phyloP scores from a whole-genome alignment of 2,113 vertebrate genomes.

The Leptodactylus fuscus region DNA sequence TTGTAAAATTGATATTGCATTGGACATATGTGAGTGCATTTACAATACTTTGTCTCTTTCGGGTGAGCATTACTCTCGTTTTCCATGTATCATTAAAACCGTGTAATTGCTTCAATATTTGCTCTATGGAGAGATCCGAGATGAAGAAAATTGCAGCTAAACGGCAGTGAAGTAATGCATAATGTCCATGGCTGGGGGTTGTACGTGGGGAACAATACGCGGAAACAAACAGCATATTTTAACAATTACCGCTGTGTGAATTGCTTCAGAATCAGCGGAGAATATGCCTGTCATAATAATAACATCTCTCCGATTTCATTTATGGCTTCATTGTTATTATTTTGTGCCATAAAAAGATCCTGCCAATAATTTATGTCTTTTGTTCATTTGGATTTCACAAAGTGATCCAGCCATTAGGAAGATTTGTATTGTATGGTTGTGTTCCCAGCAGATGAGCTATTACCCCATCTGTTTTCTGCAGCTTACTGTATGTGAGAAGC shows the following conservation, averaged over 20 bases:
- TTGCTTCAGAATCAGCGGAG: conserved; percentile 50
- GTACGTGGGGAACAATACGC: conserved; percentile 37
- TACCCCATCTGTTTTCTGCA: conserved; percentile 53
- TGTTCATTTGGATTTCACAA: conserved; percentile 55
- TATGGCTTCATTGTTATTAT: conserved; percentile 58
- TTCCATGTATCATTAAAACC: conserved; percentile 50
- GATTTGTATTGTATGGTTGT: conserved; percentile 42
- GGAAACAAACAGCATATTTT: conserved; percentile 57
- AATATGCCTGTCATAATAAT: conserved; percentile 56
- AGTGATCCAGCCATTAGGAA: conserved; percentile 43
- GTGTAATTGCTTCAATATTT: conserved; percentile 50
- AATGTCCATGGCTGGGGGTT: conserved; percentile 38
- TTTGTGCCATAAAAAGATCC: conserved; percentile 49
- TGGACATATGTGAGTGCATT: background rate
- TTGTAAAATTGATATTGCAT: conserved; percentile 23
- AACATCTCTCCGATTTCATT: conserved; percentile 53
- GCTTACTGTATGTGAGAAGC: conserved; percentile 37
- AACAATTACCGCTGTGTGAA: conserved; percentile 58
- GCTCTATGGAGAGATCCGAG: background rate
- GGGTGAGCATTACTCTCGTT: conserved; percentile 45
- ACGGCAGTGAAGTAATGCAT: conserved; percentile 41
- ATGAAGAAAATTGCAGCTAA: conserved; percentile 47
- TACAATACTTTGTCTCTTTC: background rate
- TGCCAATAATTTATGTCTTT: conserved; percentile 58
- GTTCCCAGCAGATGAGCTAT: conserved; percentile 54